These are phyloP conservation scores for Vespertilio murinus DNA, from an alignment of 2,797 vertebrate species.

Conservation along the genomic window DNA sequence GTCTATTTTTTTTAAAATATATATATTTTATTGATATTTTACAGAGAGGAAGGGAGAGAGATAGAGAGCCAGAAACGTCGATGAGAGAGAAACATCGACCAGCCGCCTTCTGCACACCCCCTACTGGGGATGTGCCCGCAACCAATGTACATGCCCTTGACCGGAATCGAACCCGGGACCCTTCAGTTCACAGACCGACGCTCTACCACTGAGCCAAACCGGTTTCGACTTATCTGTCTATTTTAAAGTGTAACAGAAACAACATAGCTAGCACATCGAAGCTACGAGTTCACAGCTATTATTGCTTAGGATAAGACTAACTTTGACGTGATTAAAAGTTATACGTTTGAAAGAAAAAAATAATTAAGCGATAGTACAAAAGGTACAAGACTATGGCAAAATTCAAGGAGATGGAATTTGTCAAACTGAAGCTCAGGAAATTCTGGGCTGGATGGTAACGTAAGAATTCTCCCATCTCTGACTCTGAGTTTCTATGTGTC, in stretches of 20 bases:
- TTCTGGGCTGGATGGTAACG: background rate
- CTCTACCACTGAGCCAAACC: too few relatives aligned
- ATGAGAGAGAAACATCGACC: too few relatives aligned
- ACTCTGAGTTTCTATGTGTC: background rate
- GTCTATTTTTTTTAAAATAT: too few relatives aligned
- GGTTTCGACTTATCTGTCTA: background rate
- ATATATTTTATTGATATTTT: too few relatives aligned
- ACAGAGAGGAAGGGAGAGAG: too few relatives aligned
- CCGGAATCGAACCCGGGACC: too few relatives aligned
- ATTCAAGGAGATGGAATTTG: background rate
- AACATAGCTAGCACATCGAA: background rate
- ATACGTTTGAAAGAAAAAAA: background rate
- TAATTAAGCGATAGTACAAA: background rate
- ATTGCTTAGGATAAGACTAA: background rate
- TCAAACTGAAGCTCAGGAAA: background rate
- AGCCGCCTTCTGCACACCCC: too few relatives aligned
- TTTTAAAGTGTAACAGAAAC: conserved; percentile 19
- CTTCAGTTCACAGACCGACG: too few relatives aligned
- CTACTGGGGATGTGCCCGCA: too few relatives aligned
- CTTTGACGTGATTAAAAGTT: background rate
- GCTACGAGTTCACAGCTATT: background rate
- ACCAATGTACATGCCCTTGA: too few relatives aligned
- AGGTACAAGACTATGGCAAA: background rate
- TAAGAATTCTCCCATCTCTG: background rate
- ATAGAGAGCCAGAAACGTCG: too few relatives aligned